A percentile compares a stretch with the other conserved stretches of the same genome.
Conservation (phyloP, 2,888 invertebrate genomes). For the Hipparchia semele region DNA sequence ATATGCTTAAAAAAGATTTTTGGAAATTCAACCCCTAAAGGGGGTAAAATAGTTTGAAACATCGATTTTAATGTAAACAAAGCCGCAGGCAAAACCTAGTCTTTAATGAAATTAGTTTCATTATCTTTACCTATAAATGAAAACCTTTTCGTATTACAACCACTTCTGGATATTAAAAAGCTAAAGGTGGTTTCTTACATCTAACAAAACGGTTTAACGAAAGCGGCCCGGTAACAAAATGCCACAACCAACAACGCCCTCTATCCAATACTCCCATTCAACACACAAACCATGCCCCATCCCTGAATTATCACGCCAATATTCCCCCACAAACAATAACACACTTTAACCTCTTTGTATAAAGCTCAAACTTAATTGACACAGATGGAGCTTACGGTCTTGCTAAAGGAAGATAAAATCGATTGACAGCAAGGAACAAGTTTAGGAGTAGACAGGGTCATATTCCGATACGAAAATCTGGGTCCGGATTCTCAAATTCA, state of each 20-base stretch:
- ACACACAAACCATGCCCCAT: conserved; percentile 66
- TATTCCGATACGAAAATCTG: no score
- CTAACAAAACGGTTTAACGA: conserved; percentile 62
- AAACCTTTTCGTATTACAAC: not conserved
- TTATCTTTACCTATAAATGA: not conserved
- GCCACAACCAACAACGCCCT: conserved; percentile 67
- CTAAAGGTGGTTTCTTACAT: conserved; percentile 40
- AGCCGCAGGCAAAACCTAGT: no score
- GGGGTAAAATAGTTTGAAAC: no score
- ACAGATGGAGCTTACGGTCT: conserved; percentile 49
- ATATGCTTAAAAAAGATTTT: no score
- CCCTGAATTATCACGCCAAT: conserved; percentile 55
- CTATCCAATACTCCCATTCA: conserved; percentile 64
- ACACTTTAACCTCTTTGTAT: conserved; percentile 45
- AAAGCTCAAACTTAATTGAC: conserved; percentile 47
- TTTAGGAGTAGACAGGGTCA: not conserved
- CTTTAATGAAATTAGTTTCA: no score
- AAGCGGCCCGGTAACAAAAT: conserved; percentile 63
- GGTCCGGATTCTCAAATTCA: no score
- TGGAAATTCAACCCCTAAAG: no score
- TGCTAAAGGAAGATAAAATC: conserved; percentile 50
- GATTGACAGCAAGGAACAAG: conserved; percentile 47
- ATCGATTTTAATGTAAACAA: no score
- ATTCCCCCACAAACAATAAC: conserved; percentile 43
- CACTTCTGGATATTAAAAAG: conserved; percentile 24